Evolutionary conservation across 1,140 invertebrate genomes (phyloP).

Genomic region (Bombus consobrinus): DNA sequence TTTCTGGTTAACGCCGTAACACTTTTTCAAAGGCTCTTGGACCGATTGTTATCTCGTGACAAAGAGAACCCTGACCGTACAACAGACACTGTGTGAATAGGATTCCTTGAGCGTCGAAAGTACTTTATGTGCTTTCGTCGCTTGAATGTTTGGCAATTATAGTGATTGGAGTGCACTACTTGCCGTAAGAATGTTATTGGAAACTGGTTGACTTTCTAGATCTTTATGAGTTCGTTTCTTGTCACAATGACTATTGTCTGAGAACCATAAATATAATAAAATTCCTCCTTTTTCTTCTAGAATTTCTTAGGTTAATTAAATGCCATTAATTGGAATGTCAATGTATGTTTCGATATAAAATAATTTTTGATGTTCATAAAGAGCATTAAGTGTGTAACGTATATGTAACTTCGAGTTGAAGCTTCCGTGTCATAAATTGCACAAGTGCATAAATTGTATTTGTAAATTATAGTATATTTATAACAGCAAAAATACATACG

Average conservation of each 20-base stretch:
- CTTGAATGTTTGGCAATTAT: neutral
- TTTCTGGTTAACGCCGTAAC: constrained; percentile 15
- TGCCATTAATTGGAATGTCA: too few relatives aligned
- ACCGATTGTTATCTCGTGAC: constrained; percentile 4
- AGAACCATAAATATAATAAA: neutral
- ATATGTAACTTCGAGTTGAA: too few relatives aligned
- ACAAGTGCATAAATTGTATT: too few relatives aligned
- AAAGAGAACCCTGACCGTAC: neutral
- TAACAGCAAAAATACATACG: too few relatives aligned
- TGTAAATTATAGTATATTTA: too few relatives aligned
- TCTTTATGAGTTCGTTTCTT: neutral
- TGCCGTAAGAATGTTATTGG: neutral
- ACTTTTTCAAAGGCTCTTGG: neutral
- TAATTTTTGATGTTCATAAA: too few relatives aligned
- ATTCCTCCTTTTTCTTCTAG: neutral
- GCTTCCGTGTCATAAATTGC: too few relatives aligned
- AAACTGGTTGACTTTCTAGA: neutral
- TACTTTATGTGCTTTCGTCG: neutral
- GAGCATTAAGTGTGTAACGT: too few relatives aligned
- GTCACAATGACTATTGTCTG: neutral
- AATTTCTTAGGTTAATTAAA: neutral
- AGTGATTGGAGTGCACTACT: neutral
- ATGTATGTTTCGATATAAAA: too few relatives aligned
- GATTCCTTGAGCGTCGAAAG: neutral
- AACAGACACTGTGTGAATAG: neutral